Evolutionary conservation across 2,113 vertebrate species (phyloP), one percentile per base, ranked within the genome.

Genomic region (Misgurnus anguillicaudatus): DNA sequence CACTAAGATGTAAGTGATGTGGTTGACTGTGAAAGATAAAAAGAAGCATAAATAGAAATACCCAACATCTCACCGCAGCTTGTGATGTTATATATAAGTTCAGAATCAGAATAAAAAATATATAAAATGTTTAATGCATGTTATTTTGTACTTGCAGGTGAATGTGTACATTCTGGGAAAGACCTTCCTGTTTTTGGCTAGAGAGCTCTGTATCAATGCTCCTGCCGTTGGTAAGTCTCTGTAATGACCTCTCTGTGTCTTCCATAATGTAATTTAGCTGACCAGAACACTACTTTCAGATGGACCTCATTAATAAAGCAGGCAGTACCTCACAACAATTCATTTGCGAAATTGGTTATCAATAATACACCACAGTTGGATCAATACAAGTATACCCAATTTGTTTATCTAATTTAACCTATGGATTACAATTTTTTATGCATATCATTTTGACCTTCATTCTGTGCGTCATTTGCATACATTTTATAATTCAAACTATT

Each of bases 151-250:
- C 17, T 51, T 72, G 19, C 83, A 99, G 96, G 97, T 99, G 82
- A 98, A 99, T 6, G 95, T 99, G 60, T 99, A 99, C 51, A 97
- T 98, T 84, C 90, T 99, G 90, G 97, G 97, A 74, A 99, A 97
- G 90, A 99, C 96, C 0, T 98, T 98, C 83, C 93, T 99, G 77
- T 93, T 99, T 47, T 66, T 99, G 92, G 96, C 97, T 6, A 92
- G 97, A 82, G 96, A 98, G 86, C 96, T 99, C 75, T 99, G 97
- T 91, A 98, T 98, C 92, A 98, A 98, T 60, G 95, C 96, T 16
- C 96, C 97, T 0, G 96, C 97, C 14, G 98, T 98, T 85, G 97
- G 97, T 98, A 94, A 88, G 87, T 75, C 58, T 38, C 9, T 66
- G 17, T 31, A 60, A 45, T 76, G 82, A 64, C 74, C 65, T 68